A percentile compares a stretch with the other conserved stretches of the same genome.
Evolutionary conservation across 2,113 vertebrate species (phyloP).

Genomic region (Conger conger): DNA sequence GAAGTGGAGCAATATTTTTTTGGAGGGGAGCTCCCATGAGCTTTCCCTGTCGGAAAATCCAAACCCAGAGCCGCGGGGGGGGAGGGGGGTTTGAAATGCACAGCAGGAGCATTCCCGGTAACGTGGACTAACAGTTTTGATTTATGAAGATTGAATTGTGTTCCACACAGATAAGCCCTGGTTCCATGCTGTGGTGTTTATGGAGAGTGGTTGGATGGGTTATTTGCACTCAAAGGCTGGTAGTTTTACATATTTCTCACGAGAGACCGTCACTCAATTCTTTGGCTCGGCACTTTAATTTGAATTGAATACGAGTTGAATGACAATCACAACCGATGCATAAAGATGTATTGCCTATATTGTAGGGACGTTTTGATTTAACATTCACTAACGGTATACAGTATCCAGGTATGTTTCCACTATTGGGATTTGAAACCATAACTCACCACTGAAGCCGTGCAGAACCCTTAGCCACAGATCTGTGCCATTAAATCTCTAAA

Average conservation of each 20-base stretch:
- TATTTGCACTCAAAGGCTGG: not conserved
- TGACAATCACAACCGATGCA: not conserved
- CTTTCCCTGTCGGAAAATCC: not conserved
- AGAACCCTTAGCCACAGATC: not conserved
- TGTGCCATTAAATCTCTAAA: not conserved
- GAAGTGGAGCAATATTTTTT: not conserved
- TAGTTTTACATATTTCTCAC: not conserved
- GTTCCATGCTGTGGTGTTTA: not conserved
- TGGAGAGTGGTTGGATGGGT: not conserved
- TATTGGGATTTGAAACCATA: not conserved
- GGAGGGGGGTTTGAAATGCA: not conserved
- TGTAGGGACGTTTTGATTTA: not conserved
- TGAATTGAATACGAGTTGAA: not conserved
- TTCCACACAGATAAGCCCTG: not conserved
- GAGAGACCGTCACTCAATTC: not conserved
- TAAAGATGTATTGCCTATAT: not conserved
- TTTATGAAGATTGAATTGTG: not conserved
- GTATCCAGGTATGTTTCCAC: not conserved
- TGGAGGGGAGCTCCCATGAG: not conserved
- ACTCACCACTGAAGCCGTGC: not conserved
- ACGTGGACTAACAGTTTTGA: not conserved
- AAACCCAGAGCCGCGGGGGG: not conserved
- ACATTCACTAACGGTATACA: not conserved
- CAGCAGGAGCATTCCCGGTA: not conserved
- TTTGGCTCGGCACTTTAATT: slow-evolving; percentile 4